phyloP scores from a whole-genome alignment of 1,140 invertebrate genomes.

The Coboldia fuscipes region DNA sequence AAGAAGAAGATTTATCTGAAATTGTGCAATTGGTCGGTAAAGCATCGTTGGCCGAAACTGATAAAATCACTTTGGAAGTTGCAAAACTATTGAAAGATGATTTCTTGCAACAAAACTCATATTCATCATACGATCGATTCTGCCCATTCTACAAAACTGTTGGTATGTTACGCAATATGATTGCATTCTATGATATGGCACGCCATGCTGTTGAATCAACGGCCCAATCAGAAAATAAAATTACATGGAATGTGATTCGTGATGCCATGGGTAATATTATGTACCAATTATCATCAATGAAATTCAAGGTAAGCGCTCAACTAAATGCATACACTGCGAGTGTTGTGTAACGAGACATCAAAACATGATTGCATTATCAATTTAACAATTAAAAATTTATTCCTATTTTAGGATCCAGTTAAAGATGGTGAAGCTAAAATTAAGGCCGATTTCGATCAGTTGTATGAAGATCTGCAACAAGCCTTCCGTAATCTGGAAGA shows the following conservation, averaged over 20 bases:
- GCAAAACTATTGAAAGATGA: slow-evolving; percentile 97
- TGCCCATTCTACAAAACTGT: slow-evolving; percentile 99
- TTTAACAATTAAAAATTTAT: slow-evolving; percentile 4
- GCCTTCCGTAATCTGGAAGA: slow-evolving; percentile 98
- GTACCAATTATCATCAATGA: slow-evolving; percentile 97
- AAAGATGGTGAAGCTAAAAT: slow-evolving; percentile 97
- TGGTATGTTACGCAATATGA: slow-evolving; percentile 97
- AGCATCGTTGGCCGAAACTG: slow-evolving; percentile 92
- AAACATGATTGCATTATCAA: no score
- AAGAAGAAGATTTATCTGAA: slow-evolving; percentile 99
- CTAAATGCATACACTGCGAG: not conserved
- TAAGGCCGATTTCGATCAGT: slow-evolving; percentile 86
- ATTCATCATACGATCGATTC: slow-evolving; percentile 91
- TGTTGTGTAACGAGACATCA: no score
- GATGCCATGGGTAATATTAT: slow-evolving; percentile 92
- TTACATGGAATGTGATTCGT: slow-evolving; percentile 94
- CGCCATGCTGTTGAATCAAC: slow-evolving; percentile 94
- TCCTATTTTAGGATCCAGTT: slow-evolving; percentile 63
- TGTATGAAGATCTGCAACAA: slow-evolving; percentile 86
- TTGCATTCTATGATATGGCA: slow-evolving; percentile 95
- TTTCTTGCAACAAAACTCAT: slow-evolving; percentile 97
- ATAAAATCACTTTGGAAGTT: slow-evolving; percentile 98
- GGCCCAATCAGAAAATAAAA: slow-evolving; percentile 96
- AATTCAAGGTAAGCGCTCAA: slow-evolving; percentile 70
- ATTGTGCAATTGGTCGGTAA: slow-evolving; percentile 99